Evolutionary conservation across 2,797 vertebrate genomes (phyloP).

Genomic region (Gadopsis marmoratus): DNA sequence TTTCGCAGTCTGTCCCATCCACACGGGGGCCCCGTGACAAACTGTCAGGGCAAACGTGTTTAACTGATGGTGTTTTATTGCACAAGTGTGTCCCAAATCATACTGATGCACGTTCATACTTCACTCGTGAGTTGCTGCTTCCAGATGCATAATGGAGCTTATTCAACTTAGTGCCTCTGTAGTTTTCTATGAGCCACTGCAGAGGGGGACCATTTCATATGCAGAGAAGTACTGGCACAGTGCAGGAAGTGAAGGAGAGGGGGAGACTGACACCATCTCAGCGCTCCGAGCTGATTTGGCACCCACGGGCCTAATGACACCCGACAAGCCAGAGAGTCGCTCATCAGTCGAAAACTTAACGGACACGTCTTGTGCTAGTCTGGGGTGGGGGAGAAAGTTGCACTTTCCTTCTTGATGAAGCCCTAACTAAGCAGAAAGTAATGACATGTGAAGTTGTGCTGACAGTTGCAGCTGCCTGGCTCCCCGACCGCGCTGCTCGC

Average conservation of each 20-base stretch:
- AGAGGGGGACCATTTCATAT: slow-evolving; percentile 63
- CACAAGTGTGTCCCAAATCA: slow-evolving; percentile 36
- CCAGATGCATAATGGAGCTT: slow-evolving; percentile 48
- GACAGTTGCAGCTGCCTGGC: slow-evolving; percentile 85
- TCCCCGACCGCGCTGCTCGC: slow-evolving; percentile 71
- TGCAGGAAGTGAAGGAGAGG: slow-evolving; percentile 23
- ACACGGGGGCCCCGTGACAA: slow-evolving; percentile 32
- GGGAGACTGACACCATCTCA: slow-evolving; percentile 64
- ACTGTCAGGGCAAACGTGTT: slow-evolving; percentile 55
- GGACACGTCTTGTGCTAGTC: slow-evolving; percentile 67
- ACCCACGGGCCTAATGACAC: slow-evolving; percentile 77
- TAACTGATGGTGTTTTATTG: slow-evolving; percentile 65
- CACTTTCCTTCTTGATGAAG: slow-evolving; percentile 84
- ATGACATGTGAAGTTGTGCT: slow-evolving; percentile 89
- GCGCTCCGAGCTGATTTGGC: slow-evolving; percentile 73
- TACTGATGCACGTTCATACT: slow-evolving; percentile 20
- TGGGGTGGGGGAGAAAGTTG: slow-evolving; percentile 69
- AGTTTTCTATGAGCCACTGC: slow-evolving; percentile 60
- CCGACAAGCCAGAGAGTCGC: slow-evolving; percentile 76
- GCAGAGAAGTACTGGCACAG: slow-evolving; percentile 57
- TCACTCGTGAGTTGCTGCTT: slow-evolving; percentile 36
- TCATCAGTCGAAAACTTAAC: slow-evolving; percentile 78
- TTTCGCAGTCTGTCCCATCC: slow-evolving; percentile 2
- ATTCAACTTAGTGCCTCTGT: slow-evolving; percentile 60
- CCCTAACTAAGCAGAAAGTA: slow-evolving; percentile 88